These are phyloP conservation scores for Dolichopus griseipennis DNA, from an alignment of 2,888 invertebrate species.

Conservation along the genomic window DNA sequence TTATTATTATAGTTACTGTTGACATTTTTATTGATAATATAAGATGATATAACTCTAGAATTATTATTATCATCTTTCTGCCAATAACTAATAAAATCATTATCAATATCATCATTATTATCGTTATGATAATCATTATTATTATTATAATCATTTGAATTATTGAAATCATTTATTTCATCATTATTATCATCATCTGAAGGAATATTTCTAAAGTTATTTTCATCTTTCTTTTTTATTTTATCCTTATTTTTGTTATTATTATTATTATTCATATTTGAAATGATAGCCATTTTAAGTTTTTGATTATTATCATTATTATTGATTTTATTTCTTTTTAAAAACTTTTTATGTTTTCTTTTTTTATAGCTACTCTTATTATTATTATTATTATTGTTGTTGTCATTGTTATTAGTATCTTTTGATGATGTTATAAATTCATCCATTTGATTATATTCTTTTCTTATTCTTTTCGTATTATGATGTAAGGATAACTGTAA, in stretches of 20 bases:
- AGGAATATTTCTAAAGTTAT: neutral
- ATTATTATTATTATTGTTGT: slow-evolving; percentile 21
- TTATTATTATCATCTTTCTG: slow-evolving; percentile 28
- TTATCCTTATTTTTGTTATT: neutral
- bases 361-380: neutral
- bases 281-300: neutral
- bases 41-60: slow-evolving; percentile 18
- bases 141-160: neutral
- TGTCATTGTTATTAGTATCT: slow-evolving; percentile 13
- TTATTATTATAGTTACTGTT: slow-evolving; percentile 10
- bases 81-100: slow-evolving; percentile 31
- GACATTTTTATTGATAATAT: slow-evolving; percentile 11
- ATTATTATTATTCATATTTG: neutral
- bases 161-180: no score
- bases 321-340: slow-evolving; percentile 1
- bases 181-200: slow-evolving; percentile 10
- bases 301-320: neutral
- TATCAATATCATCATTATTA: slow-evolving; percentile 23
- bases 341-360: neutral
- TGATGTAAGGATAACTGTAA: neutral
- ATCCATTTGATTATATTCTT: neutral
- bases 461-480: neutral
- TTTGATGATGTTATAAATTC: neutral
- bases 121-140: neutral
- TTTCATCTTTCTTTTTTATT: neutral